phyloP scores from a whole-genome alignment of 1,140 invertebrate genomes.

The Nephotettix cincticeps region DNA sequence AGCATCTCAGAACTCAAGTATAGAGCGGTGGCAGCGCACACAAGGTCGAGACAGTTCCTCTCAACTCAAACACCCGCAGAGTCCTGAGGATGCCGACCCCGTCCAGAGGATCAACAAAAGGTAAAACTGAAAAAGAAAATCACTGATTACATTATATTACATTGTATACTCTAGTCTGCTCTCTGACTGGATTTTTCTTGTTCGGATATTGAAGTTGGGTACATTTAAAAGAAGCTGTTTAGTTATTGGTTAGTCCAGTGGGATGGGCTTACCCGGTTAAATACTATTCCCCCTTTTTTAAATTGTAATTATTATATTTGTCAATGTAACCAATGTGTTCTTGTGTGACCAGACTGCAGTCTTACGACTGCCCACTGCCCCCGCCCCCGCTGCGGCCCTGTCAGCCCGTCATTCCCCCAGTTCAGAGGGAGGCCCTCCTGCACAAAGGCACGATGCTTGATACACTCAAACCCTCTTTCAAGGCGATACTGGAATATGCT shows the following conservation, averaged over 20 bases:
- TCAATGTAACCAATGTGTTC: too few relatives aligned
- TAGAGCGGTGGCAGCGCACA: slow-evolving; percentile 51
- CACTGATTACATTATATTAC: too few relatives aligned
- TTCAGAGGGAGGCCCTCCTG: slow-evolving; percentile 41
- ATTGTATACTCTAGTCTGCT: too few relatives aligned
- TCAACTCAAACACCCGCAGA: slow-evolving; percentile 1
- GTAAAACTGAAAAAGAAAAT: slow-evolving; percentile 28
- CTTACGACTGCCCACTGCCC: slow-evolving; percentile 61
- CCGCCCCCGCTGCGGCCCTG: slow-evolving; percentile 48
- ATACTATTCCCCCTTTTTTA: too few relatives aligned
- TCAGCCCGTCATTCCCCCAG: slow-evolving; percentile 43
- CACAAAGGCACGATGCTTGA: slow-evolving; percentile 43
- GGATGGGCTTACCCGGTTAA: too few relatives aligned
- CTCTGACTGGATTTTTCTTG: too few relatives aligned
- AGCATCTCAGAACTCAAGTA: slow-evolving; percentile 51
- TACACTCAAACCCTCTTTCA: slow-evolving; percentile 54
- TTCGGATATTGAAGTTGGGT: too few relatives aligned
- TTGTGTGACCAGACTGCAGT: slow-evolving; percentile 53
- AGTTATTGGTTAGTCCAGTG: too few relatives aligned
- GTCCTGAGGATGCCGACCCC: slow-evolving; percentile 33
- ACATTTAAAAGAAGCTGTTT: too few relatives aligned
- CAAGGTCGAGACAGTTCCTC: slow-evolving; percentile 28
- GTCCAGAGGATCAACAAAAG: slow-evolving; percentile 37
- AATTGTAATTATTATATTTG: too few relatives aligned
- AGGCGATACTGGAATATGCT: slow-evolving; percentile 58